These are phyloP conservation scores for Scaptodrosophila lebanonensis DNA, from an alignment of 1,140 invertebrate species.

Conservation along the genomic window DNA sequence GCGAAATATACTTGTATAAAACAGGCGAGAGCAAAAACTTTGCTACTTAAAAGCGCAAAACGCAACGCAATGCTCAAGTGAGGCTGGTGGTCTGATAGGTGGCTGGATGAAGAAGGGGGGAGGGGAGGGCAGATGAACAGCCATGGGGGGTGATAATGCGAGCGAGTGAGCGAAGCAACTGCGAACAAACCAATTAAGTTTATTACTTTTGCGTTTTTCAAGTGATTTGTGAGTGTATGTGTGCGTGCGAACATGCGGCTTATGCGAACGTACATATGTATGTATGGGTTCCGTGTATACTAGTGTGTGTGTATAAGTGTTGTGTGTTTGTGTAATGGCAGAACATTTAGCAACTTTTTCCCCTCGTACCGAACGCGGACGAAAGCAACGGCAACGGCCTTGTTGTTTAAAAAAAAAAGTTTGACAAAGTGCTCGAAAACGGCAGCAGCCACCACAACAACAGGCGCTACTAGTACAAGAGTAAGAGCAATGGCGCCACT, in stretches of 20 bases:
- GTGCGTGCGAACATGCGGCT: conserved; percentile 14
- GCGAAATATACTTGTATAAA: conserved; percentile 35
- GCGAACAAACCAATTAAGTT: conserved; percentile 75
- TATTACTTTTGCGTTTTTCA: conserved; percentile 75
- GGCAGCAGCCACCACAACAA: conserved; percentile 13
- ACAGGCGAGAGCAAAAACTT: conserved; percentile 49
- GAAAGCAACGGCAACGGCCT: conserved; percentile 52
- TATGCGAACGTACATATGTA: neutral
- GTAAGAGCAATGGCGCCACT: too few species aligned
- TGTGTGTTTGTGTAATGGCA: conserved; percentile 28
- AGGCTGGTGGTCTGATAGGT: conserved; percentile 5
- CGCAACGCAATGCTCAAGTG: conserved; percentile 70
- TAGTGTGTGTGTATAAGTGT: conserved; percentile 1
- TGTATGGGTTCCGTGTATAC: neutral
- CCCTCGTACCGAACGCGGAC: neutral
- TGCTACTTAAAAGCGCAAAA: conserved; percentile 74
- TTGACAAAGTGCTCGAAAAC: conserved; percentile 69
- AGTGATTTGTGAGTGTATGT: conserved; percentile 38
- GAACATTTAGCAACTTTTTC: conserved; percentile 56
- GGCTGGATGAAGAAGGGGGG: neutral
- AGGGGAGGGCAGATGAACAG: conserved; percentile 15
- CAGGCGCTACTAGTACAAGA: conserved; percentile 12
- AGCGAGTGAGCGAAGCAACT: conserved; percentile 57
- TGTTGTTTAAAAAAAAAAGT: conserved; percentile 67
- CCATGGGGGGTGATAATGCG: conserved; percentile 17